Base-by-base conservation (phyloP, 2,888 invertebrate species). In the Tanytarsus gracilentus region DNA sequence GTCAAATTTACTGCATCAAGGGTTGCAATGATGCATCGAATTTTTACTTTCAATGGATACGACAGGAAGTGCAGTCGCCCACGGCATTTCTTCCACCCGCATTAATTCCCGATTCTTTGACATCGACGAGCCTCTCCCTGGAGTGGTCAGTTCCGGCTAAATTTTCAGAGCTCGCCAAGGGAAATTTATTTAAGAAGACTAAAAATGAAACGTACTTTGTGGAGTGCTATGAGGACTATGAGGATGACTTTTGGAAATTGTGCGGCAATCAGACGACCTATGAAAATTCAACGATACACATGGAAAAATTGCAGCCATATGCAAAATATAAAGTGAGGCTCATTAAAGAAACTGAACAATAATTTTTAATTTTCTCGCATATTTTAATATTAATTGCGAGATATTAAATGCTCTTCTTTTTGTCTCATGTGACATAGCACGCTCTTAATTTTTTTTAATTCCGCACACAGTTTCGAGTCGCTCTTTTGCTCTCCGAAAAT, bases 381-480 rank as follows among this genome's bases (percentile, higher is more conserved):
- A 23, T 44, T 44, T 21, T n/a, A n/a, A n/a, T n/a, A n/a, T n/a
- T n/a, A n/a, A n/a, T n/a, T n/a, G n/a, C n/a, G n/a, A n/a, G n/a
- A n/a, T n/a, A n/a, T n/a, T n/a, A n/a, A n/a, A n/a, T n/a, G n/a
- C n/a, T n/a, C n/a, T n/a, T n/a, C n/a, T n/a, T n/a, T n/a, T n/a
- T n/a, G n/a, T 52, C 14, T n/a, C n/a, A n/a, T n/a, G n/a, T n/a
- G n/a, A n/a, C n/a, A n/a, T n/a, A n/a, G n/a, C n/a, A n/a, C n/a
- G n/a, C n/a, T n/a, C n/a, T n/a, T n/a, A n/a, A n/a, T n/a, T n/a
- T n/a, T n/a, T n/a, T n/a, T n/a, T n/a, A n/a, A n/a, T n/a, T n/a
- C n/a, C n/a, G n/a, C n/a, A n/a, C n/a, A 44, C 75, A 93, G 93
- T 95, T 95, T 76, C 86, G 93, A 61, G 85, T 94, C 62, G 88